Evolutionary conservation across 2,113 vertebrate species (phyloP), one percentile per base, ranked within the genome.

Genomic region (Scytalopus superciliaris): DNA sequence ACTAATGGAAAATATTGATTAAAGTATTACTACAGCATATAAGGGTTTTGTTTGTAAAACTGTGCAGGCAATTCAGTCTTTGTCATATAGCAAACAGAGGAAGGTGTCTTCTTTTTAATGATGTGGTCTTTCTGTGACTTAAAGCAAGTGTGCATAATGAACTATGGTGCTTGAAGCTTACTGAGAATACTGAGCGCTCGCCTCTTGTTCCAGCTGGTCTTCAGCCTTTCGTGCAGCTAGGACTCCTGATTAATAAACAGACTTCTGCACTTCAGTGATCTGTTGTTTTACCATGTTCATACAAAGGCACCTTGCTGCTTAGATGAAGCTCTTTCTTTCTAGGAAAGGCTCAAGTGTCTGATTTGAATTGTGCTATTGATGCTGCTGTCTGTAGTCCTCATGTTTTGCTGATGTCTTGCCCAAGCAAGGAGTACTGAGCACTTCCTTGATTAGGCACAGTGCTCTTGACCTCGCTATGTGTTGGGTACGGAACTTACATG

Each of bases 1-100:
- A 19, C 60, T 91, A 91, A 94, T 94, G 84, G 80, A 93, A 86
- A 81, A 45, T 39, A 91, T 70, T 84, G 77, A 89, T 84, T 87
- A 27, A 91, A 66, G 19, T 78, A 84, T 89, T 89, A 47, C 64
- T 78, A 8, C 35, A 77, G 66, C 12, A 56, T 87, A 39, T 72
- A 52, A 56, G 75, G 44, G 25, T 82, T 62, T 89, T 75, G 40
- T 64, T 87, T 81, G 52, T 89, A 81, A 63, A 91, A 87, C 60
- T 40, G 19, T 52, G 27, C 19, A 50, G 47, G 30, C 27, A 67
- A 40, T 74, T 70, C 81, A 89, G 42, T 81, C 42, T 62, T 77
- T 70, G 19, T 69, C 27, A 39, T 47, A 28, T 4, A 68, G 28
- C 52, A 39, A 94, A 66, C 42, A 74, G 59, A 78, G 23, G 42